Percentiles rank a stretch among this genome's conserved stretches.
Evolutionary conservation across 2,888 invertebrate genomes (phyloP).

Genomic region (Galerucella nymphaeae): DNA sequence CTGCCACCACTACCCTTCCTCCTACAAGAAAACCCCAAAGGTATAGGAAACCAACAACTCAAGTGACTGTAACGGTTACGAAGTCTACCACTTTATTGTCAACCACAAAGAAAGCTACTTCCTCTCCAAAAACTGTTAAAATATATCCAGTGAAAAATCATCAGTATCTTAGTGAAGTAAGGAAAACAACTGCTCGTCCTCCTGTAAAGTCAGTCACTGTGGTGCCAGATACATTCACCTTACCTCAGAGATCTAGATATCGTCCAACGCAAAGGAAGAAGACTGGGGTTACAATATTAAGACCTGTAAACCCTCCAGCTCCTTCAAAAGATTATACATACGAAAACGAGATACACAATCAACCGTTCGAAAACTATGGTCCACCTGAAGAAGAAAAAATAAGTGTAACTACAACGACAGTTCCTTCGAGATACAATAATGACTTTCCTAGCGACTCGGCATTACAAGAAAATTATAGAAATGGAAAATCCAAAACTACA

Average conservation of each 20-base stretch:
- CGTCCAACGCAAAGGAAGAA: slow-evolving; percentile 38
- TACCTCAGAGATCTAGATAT: slow-evolving; percentile 35
- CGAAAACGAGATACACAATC: slow-evolving; percentile 64
- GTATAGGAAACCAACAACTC: slow-evolving; percentile 44
- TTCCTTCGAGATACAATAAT: slow-evolving; percentile 73
- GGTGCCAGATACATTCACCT: slow-evolving; percentile 56
- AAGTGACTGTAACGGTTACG: slow-evolving; percentile 37
- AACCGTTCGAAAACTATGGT: slow-evolving; percentile 62
- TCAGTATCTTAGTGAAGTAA: slow-evolving; percentile 52
- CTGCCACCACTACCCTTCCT: slow-evolving; percentile 63
- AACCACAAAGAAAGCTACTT: slow-evolving; percentile 63
- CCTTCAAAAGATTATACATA: slow-evolving; percentile 57
- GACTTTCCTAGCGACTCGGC: slow-evolving; percentile 58
- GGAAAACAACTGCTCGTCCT: slow-evolving; percentile 55
- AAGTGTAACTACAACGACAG: slow-evolving; percentile 69
- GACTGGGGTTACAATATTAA: slow-evolving; percentile 59
- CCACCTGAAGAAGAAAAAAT: slow-evolving; percentile 49
- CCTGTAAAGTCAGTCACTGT: slow-evolving; percentile 63
- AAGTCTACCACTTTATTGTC: slow-evolving; percentile 58
- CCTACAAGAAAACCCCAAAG: slow-evolving; percentile 45
- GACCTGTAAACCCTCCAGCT: slow-evolving; percentile 61
- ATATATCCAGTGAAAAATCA: slow-evolving; percentile 48
- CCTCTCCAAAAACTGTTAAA: slow-evolving; percentile 47
- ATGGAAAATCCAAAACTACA: slow-evolving; percentile 40
- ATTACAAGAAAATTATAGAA: slow-evolving; percentile 51